Conservation (phyloP, 1,140 invertebrate genomes). For the Drosophila athabasca region DNA sequence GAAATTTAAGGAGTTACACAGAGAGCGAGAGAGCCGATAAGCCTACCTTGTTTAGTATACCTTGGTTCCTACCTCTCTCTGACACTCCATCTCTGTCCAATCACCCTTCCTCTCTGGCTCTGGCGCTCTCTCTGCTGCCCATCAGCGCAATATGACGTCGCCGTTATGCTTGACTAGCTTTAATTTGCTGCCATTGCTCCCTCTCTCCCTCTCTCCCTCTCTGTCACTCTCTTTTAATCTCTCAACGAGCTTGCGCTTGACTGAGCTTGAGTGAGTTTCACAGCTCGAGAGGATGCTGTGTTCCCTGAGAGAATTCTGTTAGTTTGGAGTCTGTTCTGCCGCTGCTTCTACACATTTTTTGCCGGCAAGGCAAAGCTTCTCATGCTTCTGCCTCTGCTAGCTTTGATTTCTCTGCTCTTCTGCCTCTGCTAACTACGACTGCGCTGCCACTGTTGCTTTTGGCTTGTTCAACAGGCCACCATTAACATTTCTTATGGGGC, state of each 20-base stretch:
- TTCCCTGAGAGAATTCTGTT: too few species aligned
- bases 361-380: slow-evolving; percentile 42
- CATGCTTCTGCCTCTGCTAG: slow-evolving; percentile 18
- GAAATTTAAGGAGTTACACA: too few species aligned
- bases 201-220: slow-evolving; percentile 12
- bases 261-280: background rate
- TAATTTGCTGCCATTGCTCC: slow-evolving; percentile 35
- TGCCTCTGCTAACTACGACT: slow-evolving; percentile 16
- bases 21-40: too few species aligned
- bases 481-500: slow-evolving; percentile 58
- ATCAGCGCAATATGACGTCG: slow-evolving; percentile 46
- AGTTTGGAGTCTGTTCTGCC: slow-evolving; percentile 2
- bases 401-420: slow-evolving; percentile 19
- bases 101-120: too few species aligned
- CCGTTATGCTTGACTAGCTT: slow-evolving; percentile 39
- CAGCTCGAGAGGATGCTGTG: slow-evolving; percentile 8
- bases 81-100: background rate
- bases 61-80: too few species aligned
- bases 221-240: slow-evolving; percentile 1
- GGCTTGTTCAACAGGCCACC: slow-evolving; percentile 75
- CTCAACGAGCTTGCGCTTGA: slow-evolving; percentile 33
- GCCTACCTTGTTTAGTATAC: too few species aligned
- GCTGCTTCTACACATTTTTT: slow-evolving; percentile 29
- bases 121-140: too few species aligned
- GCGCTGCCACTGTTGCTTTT: slow-evolving; percentile 57